These are phyloP conservation scores for Microhierax caerulescens DNA, from an alignment of 2,797 vertebrate species.

Conservation along the genomic window DNA sequence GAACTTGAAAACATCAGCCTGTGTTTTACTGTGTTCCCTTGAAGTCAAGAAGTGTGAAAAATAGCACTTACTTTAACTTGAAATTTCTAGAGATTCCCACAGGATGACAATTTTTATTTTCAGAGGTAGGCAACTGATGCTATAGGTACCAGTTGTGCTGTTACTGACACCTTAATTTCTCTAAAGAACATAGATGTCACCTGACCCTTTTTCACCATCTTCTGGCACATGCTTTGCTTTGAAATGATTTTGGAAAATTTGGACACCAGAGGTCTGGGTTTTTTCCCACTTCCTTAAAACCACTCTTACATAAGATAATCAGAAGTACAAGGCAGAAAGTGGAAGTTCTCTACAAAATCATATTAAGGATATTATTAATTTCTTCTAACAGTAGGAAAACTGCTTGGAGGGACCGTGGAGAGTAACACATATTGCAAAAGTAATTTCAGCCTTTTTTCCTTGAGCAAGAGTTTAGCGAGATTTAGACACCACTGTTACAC, in stretches of 20 bases:
- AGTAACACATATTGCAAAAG: neutral
- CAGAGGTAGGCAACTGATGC: neutral
- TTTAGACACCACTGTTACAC: fast-evolving
- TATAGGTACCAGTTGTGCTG: neutral
- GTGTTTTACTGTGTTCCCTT: neutral
- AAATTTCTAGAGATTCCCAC: neutral
- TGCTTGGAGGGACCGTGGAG: neutral
- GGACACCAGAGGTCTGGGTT: neutral
- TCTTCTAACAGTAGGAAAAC: neutral
- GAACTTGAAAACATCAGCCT: constrained; percentile 48
- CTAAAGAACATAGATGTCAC: fast-evolving
- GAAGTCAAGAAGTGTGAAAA: constrained; percentile 49
- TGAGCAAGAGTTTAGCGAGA: neutral
- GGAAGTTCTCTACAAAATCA: neutral
- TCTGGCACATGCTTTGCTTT: neutral
- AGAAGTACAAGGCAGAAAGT: neutral
- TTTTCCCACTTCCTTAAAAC: constrained; percentile 2
- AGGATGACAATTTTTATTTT: neutral
- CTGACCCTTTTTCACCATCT: neutral
- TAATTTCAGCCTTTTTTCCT: neutral
- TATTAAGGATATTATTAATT: neutral
- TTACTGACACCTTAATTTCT: neutral
- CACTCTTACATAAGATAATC: neutral
- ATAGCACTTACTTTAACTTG: neutral
- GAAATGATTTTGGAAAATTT: neutral